These are phyloP conservation scores for Catharus bicknelli DNA, from an alignment of 2,113 vertebrate genomes.

Conservation along the genomic window DNA sequence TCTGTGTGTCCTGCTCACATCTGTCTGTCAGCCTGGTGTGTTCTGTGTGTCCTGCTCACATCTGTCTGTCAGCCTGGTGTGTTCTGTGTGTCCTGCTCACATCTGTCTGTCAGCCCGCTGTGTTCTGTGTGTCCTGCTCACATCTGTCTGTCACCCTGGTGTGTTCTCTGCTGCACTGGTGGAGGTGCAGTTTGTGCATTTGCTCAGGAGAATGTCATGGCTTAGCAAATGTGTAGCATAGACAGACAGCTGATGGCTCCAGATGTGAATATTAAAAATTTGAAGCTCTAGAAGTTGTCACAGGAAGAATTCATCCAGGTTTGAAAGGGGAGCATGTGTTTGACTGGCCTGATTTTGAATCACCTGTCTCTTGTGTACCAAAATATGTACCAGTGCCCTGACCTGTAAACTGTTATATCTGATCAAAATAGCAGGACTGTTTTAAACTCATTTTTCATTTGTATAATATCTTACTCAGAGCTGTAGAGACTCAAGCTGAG, in stretches of 20 bases:
- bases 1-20: neutral
- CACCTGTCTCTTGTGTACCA: neutral
- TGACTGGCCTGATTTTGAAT: neutral
- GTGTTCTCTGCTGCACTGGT: rapidly evolving
- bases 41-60: neutral
- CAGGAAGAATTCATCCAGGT: neutral
- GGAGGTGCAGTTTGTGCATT: neutral
- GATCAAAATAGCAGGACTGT: neutral
- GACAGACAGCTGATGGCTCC: neutral
- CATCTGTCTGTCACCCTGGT: neutral
- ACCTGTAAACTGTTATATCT: neutral
- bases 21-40: neutral
- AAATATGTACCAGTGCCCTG: neutral
- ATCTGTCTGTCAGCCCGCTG: neutral
- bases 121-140: neutral
- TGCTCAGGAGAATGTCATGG: neutral
- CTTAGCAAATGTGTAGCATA: neutral
- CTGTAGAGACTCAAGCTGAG: neutral
- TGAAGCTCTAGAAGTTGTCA: neutral
- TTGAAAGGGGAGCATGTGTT: neutral
- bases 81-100: neutral
- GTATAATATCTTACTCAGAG: neutral
- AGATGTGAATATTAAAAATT: neutral
- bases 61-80: neutral
- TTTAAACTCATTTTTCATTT: neutral